These are phyloP conservation scores for Procambarus virginalis DNA, from an alignment of 1,140 invertebrate genomes.

Conservation along the genomic window DNA sequence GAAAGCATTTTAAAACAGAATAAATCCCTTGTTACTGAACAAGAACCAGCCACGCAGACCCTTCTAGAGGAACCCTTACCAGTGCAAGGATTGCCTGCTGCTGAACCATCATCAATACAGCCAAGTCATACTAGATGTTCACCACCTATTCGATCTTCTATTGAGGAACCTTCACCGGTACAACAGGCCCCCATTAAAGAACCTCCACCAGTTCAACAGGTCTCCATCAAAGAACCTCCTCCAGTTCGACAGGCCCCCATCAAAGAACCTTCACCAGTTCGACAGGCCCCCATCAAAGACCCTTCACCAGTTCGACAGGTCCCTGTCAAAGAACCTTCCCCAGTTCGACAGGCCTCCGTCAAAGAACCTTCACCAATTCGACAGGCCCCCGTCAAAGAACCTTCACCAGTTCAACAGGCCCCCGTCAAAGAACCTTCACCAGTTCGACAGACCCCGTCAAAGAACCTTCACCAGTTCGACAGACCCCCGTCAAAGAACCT, in stretches of 20 bases:
- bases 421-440: slow-evolving; percentile 2
- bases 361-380: not conserved
- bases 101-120: slow-evolving; percentile 1
- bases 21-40: not conserved
- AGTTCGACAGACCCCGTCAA: not conserved
- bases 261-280: not conserved
- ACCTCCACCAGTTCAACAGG: slow-evolving; percentile 6
- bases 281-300: not conserved
- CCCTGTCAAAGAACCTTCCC: not conserved
- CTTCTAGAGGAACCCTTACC: slow-evolving; percentile 30
- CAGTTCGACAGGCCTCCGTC: not conserved
- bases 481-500: no score
- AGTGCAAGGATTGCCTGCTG: not conserved
- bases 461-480: slow-evolving; percentile 9
- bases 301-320: not conserved
- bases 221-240: not conserved
- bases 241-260: not conserved
- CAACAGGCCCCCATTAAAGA: not conserved
- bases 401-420: not conserved
- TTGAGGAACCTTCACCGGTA: slow-evolving; percentile 21
- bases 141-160: not conserved
- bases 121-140: not conserved
- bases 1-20: not conserved
- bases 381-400: not conserved
- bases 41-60: not conserved